Percentiles rank a stretch among this genome's conserved stretches.
Conservation (phyloP, 2,113 vertebrate species). For the Chloropsis hardwickii region DNA sequence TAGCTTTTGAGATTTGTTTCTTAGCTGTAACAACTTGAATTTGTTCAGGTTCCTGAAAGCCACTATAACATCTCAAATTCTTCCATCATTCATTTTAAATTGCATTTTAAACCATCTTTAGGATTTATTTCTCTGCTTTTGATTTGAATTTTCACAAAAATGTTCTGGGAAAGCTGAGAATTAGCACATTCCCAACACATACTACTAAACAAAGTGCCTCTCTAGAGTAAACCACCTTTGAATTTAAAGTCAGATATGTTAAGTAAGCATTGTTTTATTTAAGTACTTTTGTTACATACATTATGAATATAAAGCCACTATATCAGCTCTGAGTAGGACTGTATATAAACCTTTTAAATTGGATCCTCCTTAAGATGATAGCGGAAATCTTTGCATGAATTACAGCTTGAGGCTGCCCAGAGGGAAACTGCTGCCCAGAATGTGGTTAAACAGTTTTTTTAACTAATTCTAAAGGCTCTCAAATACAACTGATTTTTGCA, state of each 20-base stretch:
- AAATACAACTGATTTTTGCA: not conserved
- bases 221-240: not conserved
- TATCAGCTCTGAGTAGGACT: not conserved
- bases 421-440: not conserved
- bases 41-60: not conserved
- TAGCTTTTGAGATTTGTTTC: not conserved
- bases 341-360: not conserved
- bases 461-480: not conserved
- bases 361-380: not conserved
- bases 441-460: not conserved
- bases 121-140: not conserved
- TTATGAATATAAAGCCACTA: not conserved
- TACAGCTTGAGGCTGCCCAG: not conserved
- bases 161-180: not conserved
- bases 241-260: not conserved
- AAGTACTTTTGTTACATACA: not conserved
- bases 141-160: not conserved
- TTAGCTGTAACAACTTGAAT: not conserved
- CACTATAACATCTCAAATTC: not conserved
- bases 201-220: not conserved
- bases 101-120: not conserved
- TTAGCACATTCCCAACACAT: not conserved
- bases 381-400: not conserved
- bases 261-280: not conserved
- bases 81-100: not conserved